phyloP scores from a whole-genome alignment of 2,888 invertebrate genomes.

The Hemithea aestivaria region DNA sequence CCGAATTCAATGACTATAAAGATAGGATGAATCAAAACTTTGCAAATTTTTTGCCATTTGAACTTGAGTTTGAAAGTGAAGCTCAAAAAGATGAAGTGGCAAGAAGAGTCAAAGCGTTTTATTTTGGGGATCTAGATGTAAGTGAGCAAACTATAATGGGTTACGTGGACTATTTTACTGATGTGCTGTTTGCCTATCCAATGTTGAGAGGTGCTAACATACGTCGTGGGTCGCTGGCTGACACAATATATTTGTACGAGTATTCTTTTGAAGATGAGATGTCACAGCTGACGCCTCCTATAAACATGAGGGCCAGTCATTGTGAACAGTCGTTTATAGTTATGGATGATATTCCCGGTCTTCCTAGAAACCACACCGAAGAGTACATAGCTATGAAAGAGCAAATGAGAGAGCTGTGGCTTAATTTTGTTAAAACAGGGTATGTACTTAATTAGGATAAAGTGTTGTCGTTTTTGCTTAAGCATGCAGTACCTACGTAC shows the following conservation, averaged over 20 bases:
- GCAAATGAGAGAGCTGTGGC: slow-evolving; percentile 3
- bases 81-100: slow-evolving; percentile 8
- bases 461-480: no score
- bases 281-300: slow-evolving; percentile 2
- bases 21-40: no score
- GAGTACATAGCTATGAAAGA: slow-evolving; percentile 4
- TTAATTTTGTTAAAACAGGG: slow-evolving; percentile 13
- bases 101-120: slow-evolving; percentile 7
- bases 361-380: not conserved
- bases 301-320: slow-evolving; percentile 1
- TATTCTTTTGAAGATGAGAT: slow-evolving; percentile 6
- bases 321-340: slow-evolving; percentile 1
- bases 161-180: slow-evolving; percentile 10
- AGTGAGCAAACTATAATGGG: slow-evolving; percentile 4
- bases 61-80: not conserved
- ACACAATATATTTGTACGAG: slow-evolving; percentile 9
- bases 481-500: no score
- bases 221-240: not conserved
- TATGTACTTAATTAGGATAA: no score
- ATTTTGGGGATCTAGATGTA: slow-evolving; percentile 7
- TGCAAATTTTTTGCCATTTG: no score
- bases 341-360: slow-evolving; percentile 1
- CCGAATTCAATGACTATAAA: no score
- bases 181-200: slow-evolving; percentile 7
- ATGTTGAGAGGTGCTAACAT: slow-evolving; percentile 1